A percentile compares a stretch with the other conserved stretches of the same genome.
phyloP scores from a whole-genome alignment of 1,140 invertebrate species.

The Chrysopa pallens region DNA sequence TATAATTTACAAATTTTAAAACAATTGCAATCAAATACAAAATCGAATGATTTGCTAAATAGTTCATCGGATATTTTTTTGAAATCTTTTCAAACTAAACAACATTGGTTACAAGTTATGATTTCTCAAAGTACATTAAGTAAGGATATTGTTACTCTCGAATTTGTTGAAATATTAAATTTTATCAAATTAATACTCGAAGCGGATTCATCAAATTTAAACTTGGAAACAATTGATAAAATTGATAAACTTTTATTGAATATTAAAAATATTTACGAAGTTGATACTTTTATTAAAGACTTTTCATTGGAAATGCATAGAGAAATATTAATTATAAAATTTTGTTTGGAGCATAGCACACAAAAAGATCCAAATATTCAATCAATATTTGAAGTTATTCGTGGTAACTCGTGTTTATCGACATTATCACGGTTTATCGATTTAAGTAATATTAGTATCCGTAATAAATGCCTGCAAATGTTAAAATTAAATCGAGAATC shows the following conservation, averaged over 20 bases:
- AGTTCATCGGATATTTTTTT: neutral
- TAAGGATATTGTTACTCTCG: neutral
- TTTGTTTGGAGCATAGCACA: too few relatives aligned
- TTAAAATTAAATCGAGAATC: neutral
- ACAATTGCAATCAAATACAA: neutral
- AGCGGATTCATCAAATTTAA: neutral
- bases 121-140: neutral
- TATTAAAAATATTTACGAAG: neutral
- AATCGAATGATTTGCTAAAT: neutral
- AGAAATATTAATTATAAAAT: too few relatives aligned
- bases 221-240: neutral
- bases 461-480: neutral
- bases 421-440: neutral
- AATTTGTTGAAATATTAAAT: neutral
- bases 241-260: neutral
- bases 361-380: too few relatives aligned
- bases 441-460: neutral
- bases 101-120: neutral
- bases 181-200: neutral
- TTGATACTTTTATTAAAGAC: too few relatives aligned
- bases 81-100: neutral
- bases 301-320: too few relatives aligned
- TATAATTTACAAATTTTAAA: neutral
- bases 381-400: neutral
- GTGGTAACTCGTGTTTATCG: neutral